Conservation (phyloP, 2,888 invertebrate genomes). For the Acrobasis suavella region DNA sequence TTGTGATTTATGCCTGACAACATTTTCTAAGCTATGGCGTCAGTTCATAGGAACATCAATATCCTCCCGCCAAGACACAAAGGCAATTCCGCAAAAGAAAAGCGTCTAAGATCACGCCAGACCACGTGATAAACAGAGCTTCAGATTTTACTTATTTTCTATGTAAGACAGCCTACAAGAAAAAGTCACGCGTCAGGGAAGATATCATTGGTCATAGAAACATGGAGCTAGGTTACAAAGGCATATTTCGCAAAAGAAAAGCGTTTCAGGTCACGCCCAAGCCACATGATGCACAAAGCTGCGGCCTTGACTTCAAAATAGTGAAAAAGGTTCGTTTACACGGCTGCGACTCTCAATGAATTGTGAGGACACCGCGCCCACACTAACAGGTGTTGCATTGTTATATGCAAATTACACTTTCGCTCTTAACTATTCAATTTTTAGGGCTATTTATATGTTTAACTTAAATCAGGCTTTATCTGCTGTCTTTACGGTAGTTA, state of each 20-base stretch:
- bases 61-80: too few species aligned
- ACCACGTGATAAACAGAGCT: slow-evolving; percentile 63
- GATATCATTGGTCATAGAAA: background rate
- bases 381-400: slow-evolving; percentile 80
- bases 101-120: slow-evolving; percentile 27
- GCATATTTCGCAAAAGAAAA: slow-evolving; percentile 16
- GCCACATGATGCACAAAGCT: slow-evolving; percentile 63
- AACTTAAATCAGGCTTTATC: background rate
- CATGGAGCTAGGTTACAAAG: background rate
- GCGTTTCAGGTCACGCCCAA: slow-evolving; percentile 27
- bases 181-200: too few species aligned
- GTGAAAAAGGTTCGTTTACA: slow-evolving; percentile 81
- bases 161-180: too few species aligned
- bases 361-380: slow-evolving; percentile 73
- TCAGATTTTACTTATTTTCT: slow-evolving; percentile 70
- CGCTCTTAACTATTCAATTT: slow-evolving; percentile 68
- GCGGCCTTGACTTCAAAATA: slow-evolving; percentile 75
- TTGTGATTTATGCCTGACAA: too few species aligned
- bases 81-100: slow-evolving; percentile 18
- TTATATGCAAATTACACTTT: slow-evolving; percentile 81
- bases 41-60: too few species aligned
- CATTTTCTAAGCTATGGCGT: too few species aligned
- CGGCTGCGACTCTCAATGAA: slow-evolving; percentile 68
- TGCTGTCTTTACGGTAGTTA: too few species aligned
- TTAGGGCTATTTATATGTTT: slow-evolving; percentile 46